A percentile compares a stretch with the other conserved stretches of the same genome.
Conservation (phyloP, 2,113 vertebrate species). For the Galbula dea region DNA sequence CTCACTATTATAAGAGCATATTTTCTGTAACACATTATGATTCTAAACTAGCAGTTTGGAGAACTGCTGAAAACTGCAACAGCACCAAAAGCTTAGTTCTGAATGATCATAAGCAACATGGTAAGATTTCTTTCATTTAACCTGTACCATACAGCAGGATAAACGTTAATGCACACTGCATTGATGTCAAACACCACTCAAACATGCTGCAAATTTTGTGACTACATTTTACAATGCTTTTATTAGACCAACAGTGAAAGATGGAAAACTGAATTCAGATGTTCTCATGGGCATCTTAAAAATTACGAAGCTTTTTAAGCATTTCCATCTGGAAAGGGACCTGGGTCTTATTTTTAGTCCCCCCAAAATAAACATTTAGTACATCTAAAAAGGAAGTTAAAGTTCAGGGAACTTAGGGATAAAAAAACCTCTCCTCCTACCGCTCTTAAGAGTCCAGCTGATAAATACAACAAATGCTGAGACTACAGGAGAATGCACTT, state of each 20-base stretch:
- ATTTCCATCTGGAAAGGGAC: background rate
- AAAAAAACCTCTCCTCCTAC: background rate
- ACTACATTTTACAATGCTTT: background rate
- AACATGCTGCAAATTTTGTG: background rate
- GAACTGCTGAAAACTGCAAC: background rate
- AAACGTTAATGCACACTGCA: background rate
- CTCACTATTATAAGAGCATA: background rate
- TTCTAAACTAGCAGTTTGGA: background rate
- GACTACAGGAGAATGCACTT: background rate
- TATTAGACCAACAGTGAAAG: background rate
- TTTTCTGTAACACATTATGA: background rate
- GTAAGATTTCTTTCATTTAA: background rate
- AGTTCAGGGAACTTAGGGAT: background rate
- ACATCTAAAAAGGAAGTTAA: background rate
- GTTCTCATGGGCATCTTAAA: background rate
- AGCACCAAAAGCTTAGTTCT: background rate
- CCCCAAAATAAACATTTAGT: background rate
- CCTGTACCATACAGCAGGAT: background rate
- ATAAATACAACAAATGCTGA: background rate
- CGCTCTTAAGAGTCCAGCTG: background rate
- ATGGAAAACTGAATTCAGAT: background rate
- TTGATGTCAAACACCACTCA: background rate
- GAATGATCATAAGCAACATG: background rate
- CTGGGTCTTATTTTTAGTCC: background rate
- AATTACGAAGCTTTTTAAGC: background rate